Percentiles rank a stretch among this genome's conserved stretches.
phyloP scores from a whole-genome alignment of 2,888 invertebrate genomes.

The Pollenia amentaria region DNA sequence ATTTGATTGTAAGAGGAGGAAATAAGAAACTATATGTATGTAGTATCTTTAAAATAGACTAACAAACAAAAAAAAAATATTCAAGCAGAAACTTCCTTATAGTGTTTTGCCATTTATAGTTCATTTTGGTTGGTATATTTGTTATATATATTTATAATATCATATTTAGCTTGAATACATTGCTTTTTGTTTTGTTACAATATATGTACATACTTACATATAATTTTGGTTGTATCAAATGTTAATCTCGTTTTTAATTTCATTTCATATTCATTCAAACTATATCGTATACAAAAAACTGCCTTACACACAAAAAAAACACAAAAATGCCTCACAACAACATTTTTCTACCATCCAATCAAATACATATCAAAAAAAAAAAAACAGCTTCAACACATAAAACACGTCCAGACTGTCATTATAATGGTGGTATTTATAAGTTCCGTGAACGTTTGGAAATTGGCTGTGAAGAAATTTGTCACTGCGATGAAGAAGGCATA shows the following conservation, averaged over 20 bases:
- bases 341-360: slow-evolving; percentile 28
- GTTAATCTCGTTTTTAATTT: slow-evolving; percentile 66
- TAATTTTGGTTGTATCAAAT: slow-evolving; percentile 54
- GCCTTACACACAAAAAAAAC: slow-evolving; percentile 45
- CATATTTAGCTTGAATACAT: slow-evolving; percentile 40
- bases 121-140: slow-evolving; percentile 15
- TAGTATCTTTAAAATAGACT: slow-evolving; percentile 19
- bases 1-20: not conserved
- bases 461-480: slow-evolving; percentile 92
- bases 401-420: slow-evolving; percentile 81
- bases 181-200: slow-evolving; percentile 34
- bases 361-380: slow-evolving; percentile 14
- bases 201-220: not conserved
- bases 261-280: slow-evolving; percentile 70
- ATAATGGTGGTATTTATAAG: slow-evolving; percentile 88
- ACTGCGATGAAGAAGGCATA: slow-evolving; percentile 90
- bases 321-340: slow-evolving; percentile 52
- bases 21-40: slow-evolving; percentile 20
- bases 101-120: not conserved
- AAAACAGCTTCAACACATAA: slow-evolving; percentile 77
- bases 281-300: slow-evolving; percentile 42
- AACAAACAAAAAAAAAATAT: slow-evolving; percentile 10
- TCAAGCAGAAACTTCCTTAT: slow-evolving; percentile 10
- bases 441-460: slow-evolving; percentile 91
- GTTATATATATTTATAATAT: slow-evolving; percentile 9